Conservation (phyloP, 23 tunicate species). For the Phallusia fumigata region DNA sequence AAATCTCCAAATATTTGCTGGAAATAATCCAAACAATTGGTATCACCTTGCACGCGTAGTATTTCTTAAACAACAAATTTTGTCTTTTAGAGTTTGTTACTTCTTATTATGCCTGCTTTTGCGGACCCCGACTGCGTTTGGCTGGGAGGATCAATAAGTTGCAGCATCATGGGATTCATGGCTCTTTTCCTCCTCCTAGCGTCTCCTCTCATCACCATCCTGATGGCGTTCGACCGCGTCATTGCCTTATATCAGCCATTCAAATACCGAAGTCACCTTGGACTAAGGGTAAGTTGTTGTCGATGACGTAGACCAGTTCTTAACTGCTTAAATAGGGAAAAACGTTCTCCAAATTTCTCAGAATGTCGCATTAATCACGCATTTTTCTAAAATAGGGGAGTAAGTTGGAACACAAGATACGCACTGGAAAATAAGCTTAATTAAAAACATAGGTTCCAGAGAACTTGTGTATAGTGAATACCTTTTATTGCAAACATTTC, state of each 20-base stretch:
- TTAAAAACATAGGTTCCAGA: too few species aligned
- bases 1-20: neutral
- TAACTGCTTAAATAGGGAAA: too few species aligned
- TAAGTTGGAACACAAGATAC: too few species aligned
- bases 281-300: conserved; percentile 56
- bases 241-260: conserved; percentile 88
- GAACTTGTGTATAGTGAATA: too few species aligned
- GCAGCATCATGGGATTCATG: conserved; percentile 77
- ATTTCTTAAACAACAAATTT: neutral
- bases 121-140: conserved; percentile 64
- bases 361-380: too few species aligned
- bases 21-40: neutral
- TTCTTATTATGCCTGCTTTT: conserved; percentile 78
- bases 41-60: neutral
- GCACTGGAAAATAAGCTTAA: too few species aligned
- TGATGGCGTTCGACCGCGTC: conserved; percentile 96
- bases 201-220: conserved; percentile 87
- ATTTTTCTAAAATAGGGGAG: too few species aligned
- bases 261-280: conserved; percentile 88
- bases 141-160: conserved; percentile 56
- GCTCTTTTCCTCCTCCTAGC: conserved; percentile 80
- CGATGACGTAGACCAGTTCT: too few species aligned
- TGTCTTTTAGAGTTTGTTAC: conserved; percentile 47
- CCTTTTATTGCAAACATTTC: too few species aligned
- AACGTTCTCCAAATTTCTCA: too few species aligned